Base-by-base conservation (phyloP, 1,140 invertebrate genomes). In the Oppia nitens region DNA sequence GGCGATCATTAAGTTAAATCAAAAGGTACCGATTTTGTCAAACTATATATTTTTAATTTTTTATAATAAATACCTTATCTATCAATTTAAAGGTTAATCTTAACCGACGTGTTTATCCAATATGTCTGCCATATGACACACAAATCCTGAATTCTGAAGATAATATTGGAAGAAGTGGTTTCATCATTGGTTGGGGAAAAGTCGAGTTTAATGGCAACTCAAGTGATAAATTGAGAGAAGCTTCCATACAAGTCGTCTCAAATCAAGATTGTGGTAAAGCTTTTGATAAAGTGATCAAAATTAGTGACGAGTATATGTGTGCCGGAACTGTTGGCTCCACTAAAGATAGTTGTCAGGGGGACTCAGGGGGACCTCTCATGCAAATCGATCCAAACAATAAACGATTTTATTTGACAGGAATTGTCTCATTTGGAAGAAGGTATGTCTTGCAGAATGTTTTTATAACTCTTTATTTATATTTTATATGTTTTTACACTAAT, bases 31-130 rank as follows among this genome's bases (percentile, higher is more conserved):
- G 53, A 25, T 45, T 47, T 29, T 9, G 2, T n/a, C n/a, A n/a
- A n/a, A n/a, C n/a, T n/a, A n/a, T n/a, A n/a, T n/a, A n/a, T n/a
- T n/a, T n/a, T n/a, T n/a, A n/a, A n/a, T n/a, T n/a, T n/a, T n/a
- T n/a, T n/a, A n/a, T n/a, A n/a, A n/a, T n/a, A n/a, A 51, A 20
- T 48, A 45, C 53, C 17, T 57, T 6, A 23, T 9, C 14, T 17
- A 26, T 47, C 54, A 51, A 21, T 23, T 29, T 47, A 12, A 80
- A 86, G 0, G 76, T 93, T 17, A 77, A 80, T 59, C 89, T 84
- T 67, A 85, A 89, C 65, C 76, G 80, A 2, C 86, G 91, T 68
- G 89, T 93, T 60, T 85, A 91, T 12, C 88, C 89, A 1, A 90
- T 93, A 68, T 94, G 89, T 70, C 81, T 94, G 78, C 89, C 89